Evolutionary conservation across 1,140 invertebrate species (phyloP).

Genomic region (Ruditapes philippinarum): DNA sequence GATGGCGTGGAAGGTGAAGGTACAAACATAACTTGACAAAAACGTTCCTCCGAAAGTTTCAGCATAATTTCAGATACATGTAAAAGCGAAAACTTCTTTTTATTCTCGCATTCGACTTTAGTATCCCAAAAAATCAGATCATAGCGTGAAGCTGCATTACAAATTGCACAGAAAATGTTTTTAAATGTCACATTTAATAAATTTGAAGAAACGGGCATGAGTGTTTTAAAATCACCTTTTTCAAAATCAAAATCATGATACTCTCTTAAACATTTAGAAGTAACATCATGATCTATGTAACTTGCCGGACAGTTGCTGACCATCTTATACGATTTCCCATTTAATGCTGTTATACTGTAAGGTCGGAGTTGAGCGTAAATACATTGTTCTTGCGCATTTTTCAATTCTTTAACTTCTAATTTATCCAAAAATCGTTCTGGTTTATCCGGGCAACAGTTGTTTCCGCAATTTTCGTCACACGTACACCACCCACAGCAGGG

Average conservation of each 20-base stretch:
- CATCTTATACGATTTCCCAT: neutral
- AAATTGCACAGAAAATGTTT: conserved; percentile 23
- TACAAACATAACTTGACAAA: conserved; percentile 13
- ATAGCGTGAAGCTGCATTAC: neutral
- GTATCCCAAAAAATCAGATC: neutral
- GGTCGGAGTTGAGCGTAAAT: neutral
- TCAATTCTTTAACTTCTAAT: neutral
- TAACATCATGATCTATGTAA: neutral
- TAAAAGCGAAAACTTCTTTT: neutral
- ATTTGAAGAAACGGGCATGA: neutral
- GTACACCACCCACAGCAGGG: neutral
- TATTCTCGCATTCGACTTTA: neutral
- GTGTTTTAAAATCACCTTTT: neutral
- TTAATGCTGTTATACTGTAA: neutral
- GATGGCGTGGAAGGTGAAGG: neutral
- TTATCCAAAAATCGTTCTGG: neutral
- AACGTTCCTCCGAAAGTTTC: neutral
- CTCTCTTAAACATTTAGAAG: neutral
- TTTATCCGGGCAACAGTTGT: conserved; percentile 7
- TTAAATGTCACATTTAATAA: neutral
- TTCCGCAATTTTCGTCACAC: neutral
- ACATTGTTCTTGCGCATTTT: neutral
- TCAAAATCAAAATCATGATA: conserved; percentile 28
- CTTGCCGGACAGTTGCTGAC: neutral
- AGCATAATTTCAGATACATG: neutral